Base-by-base conservation (phyloP, 1,140 invertebrate species). In the Achroia grisella region DNA sequence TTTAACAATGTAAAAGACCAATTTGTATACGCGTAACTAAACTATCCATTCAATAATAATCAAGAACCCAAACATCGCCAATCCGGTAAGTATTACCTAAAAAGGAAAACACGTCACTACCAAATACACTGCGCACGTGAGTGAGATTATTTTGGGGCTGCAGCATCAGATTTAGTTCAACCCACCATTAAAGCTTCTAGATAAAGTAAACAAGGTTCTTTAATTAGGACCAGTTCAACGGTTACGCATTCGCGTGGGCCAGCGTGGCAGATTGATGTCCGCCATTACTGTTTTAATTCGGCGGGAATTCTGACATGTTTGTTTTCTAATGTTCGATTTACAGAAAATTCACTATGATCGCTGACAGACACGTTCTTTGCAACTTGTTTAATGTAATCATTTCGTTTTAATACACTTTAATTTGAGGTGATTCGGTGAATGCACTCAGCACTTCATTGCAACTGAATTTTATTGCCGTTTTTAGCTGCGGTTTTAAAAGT, bases 171-270 rank as follows among this genome's bases (percentile, higher is more conserved):
- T 61, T 71, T 77, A 74, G 69, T 65, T 36, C 59, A 54, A 51
- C 45, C 47, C 58, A 58, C 60, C 61, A 55, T 65, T 74, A 66
- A 71, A 67, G 60, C 55, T 62, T 52, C 60, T 23, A 31, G 30
- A n/a, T 37, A 67, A 61, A 64, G 63, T 75, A 75, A 73, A 78
- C 71, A 71, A 44, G 27, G 17, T 52, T 62, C 63, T 73, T 73
- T 73, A 70, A 70, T 73, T 78, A 75, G 64, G 55, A 56, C 52
- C 62, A 58, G 67, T 23, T 70, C 44, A 66, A 68, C 54, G 56
- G 64, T 68, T 70, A 70, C 70, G 64, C 67, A 71, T 57, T 44
- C 60, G 75, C 71, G 72, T 76, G 75, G 72, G 75, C 60, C 34
- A 44, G 27, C 39, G 34, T 47, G 65, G 56, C 63, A 75, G 70